Percentiles rank a stretch among this genome's conserved stretches.
Evolutionary conservation across 2,113 vertebrate species (phyloP).

Genomic region (Butastur rufipennis): DNA sequence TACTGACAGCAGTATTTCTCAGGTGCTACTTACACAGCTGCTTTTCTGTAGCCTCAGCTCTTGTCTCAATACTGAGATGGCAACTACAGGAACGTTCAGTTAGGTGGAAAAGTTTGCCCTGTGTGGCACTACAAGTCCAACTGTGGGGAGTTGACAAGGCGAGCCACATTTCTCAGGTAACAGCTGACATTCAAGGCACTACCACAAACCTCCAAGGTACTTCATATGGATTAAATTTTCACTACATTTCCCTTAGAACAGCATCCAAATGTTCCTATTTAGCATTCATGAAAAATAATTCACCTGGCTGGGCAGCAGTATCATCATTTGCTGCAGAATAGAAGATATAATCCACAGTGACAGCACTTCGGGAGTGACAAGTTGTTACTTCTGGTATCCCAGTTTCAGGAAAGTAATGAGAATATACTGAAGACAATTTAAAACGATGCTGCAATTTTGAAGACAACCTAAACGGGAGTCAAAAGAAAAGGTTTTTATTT

Average conservation of each 20-base stretch:
- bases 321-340: constrained; percentile 78
- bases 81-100: not conserved
- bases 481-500: not conserved
- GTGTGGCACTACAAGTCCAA: not conserved
- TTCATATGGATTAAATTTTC: not conserved
- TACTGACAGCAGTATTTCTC: not conserved
- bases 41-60: not conserved
- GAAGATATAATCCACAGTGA: constrained; percentile 96
- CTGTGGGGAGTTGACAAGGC: not conserved
- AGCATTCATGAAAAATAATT: not conserved
- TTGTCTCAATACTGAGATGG: not conserved
- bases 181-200: not conserved
- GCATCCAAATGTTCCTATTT: not conserved
- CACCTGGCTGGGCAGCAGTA: constrained; percentile 68
- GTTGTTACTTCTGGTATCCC: constrained; percentile 91
- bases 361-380: constrained; percentile 86
- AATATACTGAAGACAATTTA: constrained; percentile 87
- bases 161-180: not conserved
- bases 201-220: not conserved
- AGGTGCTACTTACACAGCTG: not conserved
- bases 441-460: constrained; percentile 80
- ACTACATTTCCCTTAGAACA: not conserved
- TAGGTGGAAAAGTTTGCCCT: not conserved
- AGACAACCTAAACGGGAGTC: constrained; percentile 50
- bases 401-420: constrained; percentile 79